phyloP scores from a whole-genome alignment of 2,797 vertebrate genomes.

The Pseudomugil tenellus region DNA sequence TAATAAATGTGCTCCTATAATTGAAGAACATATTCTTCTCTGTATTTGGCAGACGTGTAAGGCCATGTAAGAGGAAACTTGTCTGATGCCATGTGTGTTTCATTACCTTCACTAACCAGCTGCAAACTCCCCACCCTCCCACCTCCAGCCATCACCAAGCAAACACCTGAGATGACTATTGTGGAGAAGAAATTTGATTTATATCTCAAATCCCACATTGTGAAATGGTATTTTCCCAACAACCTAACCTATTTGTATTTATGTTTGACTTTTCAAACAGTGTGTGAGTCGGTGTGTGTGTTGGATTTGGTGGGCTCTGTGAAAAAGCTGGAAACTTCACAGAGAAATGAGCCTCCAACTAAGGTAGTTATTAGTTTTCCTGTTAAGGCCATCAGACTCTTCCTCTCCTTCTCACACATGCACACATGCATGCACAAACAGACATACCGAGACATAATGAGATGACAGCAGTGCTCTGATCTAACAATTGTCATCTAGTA shows the following conservation, averaged over 20 bases:
- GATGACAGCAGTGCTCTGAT: conserved; percentile 14
- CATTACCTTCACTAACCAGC: conserved; percentile 65
- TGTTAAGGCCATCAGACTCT: conserved; percentile 82
- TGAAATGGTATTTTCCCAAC: conserved; percentile 40
- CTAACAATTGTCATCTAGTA: conserved; percentile 29
- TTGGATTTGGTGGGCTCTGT: conserved; percentile 25
- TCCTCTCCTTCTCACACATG: conserved; percentile 7
- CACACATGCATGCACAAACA: not conserved
- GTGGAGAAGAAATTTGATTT: conserved; percentile 29
- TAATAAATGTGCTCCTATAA: too few species aligned
- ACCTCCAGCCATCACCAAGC: conserved; percentile 40
- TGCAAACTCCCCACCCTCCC: conserved; percentile 55
- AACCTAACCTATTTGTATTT: conserved; percentile 19
- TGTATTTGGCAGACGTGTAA: too few species aligned
- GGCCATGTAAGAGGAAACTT: conserved; percentile 65
- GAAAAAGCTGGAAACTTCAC: conserved; percentile 75
- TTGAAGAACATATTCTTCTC: too few species aligned
- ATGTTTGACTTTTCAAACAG: conserved; percentile 32
- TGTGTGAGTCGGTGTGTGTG: not conserved
- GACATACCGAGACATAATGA: not conserved
- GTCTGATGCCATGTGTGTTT: conserved; percentile 52
- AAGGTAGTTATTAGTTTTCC: conserved; percentile 82
- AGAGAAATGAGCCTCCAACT: conserved; percentile 61
- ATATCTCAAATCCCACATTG: conserved; percentile 19
- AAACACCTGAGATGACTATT: conserved; percentile 55